A percentile compares a stretch with the other conserved stretches of the same genome.
phyloP scores from a whole-genome alignment of 2,113 vertebrate genomes.

The Ondatra zibethicus region DNA sequence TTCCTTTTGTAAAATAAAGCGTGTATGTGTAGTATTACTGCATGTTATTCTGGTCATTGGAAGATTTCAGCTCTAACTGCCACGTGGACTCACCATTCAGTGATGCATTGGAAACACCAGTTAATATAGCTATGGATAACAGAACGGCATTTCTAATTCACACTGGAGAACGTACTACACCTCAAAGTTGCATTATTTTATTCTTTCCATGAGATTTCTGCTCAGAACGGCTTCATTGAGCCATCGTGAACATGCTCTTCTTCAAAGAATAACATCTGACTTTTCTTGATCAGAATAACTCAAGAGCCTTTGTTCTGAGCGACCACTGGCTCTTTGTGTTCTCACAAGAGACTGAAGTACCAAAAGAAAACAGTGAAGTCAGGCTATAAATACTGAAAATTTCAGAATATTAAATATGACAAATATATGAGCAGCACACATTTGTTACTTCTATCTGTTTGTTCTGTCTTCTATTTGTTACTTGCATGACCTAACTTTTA shows the following conservation, averaged over 20 bases:
- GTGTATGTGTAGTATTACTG: neutral
- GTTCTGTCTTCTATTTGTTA: too few species aligned
- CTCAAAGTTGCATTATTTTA: neutral
- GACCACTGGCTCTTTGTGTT: neutral
- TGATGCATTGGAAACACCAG: neutral
- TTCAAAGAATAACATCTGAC: neutral
- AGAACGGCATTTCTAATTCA: neutral
- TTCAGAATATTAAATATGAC: neutral
- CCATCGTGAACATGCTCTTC: neutral
- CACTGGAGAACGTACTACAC: neutral
- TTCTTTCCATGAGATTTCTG: neutral
- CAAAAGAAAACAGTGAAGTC: neutral
- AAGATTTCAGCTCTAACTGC: neutral
- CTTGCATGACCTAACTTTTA: constrained; percentile 4
- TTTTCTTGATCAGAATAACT: neutral
- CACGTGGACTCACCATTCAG: neutral
- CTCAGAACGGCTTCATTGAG: neutral
- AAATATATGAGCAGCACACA: neutral
- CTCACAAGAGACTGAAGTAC: neutral
- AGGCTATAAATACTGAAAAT: neutral
- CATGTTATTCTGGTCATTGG: neutral
- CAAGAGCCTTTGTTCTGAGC: neutral
- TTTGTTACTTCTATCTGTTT: neutral
- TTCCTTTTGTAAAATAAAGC: neutral
- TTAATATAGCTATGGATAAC: neutral